These are phyloP conservation scores for Thamnaconus septentrionalis DNA, from an alignment of 2,113 vertebrate species.

Conservation along the genomic window DNA sequence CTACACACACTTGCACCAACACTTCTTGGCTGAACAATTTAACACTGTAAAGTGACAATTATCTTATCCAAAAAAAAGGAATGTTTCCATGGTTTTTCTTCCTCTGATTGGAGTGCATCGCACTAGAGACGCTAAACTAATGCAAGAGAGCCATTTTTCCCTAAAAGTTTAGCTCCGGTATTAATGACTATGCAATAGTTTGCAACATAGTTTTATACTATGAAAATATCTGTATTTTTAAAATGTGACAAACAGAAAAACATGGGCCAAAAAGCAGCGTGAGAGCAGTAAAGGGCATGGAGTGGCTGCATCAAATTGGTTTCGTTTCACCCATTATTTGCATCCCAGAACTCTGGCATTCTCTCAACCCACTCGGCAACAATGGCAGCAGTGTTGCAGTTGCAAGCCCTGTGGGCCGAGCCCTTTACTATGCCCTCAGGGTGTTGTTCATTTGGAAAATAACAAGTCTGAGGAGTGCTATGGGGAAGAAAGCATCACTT, in stretches of 20 bases:
- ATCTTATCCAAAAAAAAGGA: too few relatives aligned
- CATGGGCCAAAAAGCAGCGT: background rate
- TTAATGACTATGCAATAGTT: too few relatives aligned
- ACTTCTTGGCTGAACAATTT: too few relatives aligned
- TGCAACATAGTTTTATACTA: too few relatives aligned
- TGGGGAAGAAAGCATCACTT: constrained; percentile 26
- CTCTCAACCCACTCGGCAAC: constrained; percentile 49
- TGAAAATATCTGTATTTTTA: too few relatives aligned
- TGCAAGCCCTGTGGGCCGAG: constrained; percentile 28
- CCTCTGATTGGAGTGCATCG: too few relatives aligned
- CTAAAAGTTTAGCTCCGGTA: too few relatives aligned
- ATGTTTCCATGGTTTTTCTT: too few relatives aligned
- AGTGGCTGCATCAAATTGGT: constrained; percentile 42
- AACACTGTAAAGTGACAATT: too few relatives aligned
- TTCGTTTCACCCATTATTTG: constrained; percentile 41
- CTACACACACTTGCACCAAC: too few relatives aligned
- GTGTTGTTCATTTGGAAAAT: constrained; percentile 56
- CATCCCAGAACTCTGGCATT: constrained; percentile 41
- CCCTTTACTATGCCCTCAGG: constrained; percentile 49
- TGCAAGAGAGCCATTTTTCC: too few relatives aligned
- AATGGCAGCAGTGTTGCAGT: constrained; percentile 60
- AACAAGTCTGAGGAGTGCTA: constrained; percentile 36
- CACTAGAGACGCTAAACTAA: too few relatives aligned
- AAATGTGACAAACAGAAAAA: background rate
- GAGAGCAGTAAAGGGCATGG: constrained; percentile 15